Base-by-base conservation (phyloP, 2,113 vertebrate species). In the Xiphophorus hellerii region DNA sequence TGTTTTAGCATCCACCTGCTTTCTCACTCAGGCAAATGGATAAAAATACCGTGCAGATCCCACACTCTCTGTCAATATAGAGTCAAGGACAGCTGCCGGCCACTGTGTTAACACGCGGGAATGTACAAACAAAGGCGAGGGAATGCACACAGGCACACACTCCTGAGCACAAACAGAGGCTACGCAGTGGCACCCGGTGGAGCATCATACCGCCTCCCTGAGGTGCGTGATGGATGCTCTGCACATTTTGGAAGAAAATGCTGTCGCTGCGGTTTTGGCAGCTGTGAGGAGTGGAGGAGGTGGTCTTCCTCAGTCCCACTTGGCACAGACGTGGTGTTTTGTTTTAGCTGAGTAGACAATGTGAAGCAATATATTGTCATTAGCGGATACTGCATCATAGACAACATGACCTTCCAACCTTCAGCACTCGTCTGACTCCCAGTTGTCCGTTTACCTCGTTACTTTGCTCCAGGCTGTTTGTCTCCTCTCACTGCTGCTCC, bases 1-100 rank as follows among this genome's bases (percentile, higher is more conserved):
- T 93, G 90, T 77, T 83, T 86, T 72, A 92, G 84, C 81, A 80
- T 92, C 92, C 92, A 94, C 93, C 91, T 95, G 93, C 92, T 93
- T 82, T 84, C 73, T 86, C 81, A 76, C 84, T 83, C 88, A 83
- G 84, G 87, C 86, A 87, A 78, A 85, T 81, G 84, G 90, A 91
- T 93, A 93, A 92, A 94, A 94, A 94, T 93, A 93, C 88, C 87
- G 88, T 80, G 67, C 82, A 90, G 90, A 86, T 88, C 89, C 83
- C 86, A 84, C 80, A 81, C 88, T 87, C 86, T 88, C 84, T 93
- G 86, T 92, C 90, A 91, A 91, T 88, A 90, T 69, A 89, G 86
- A 91, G 72, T 92, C 91, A 93, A 93, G 93, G 91, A 88, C 93
- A 86, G 88, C 90, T 90, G 88, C 76, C 20, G 72, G 71, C 74